Evolutionary conservation across 2,888 invertebrate species (phyloP).

Genomic region (Cataglyphis cursor): DNA sequence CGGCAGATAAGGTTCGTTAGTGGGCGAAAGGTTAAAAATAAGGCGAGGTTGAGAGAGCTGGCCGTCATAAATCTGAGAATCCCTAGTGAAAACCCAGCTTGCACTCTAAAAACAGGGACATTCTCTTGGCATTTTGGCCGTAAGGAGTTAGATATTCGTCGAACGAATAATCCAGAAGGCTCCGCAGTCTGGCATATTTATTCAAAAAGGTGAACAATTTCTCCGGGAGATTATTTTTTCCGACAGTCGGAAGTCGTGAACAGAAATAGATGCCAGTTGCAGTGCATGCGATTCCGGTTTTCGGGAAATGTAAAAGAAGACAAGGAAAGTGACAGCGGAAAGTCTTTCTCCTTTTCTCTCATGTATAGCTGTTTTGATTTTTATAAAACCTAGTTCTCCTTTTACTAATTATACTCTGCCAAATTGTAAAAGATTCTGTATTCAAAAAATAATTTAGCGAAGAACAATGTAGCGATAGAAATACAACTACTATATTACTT

Average conservation of each 20-base stretch:
- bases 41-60: constrained; percentile 74
- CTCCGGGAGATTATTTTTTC: constrained; percentile 44
- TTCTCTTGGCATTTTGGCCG: constrained; percentile 60
- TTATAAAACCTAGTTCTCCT: neutral
- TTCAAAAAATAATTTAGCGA: neutral
- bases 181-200: constrained; percentile 50
- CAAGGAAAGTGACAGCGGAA: neutral
- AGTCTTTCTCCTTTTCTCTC: neutral
- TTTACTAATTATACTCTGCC: neutral
- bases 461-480: neutral
- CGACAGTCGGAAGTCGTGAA: neutral
- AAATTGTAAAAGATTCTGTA: neutral
- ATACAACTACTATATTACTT: neutral
- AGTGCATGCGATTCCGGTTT: neutral
- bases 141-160: constrained; percentile 59
- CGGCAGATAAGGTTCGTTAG: constrained; percentile 85
- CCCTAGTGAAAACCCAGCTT: constrained; percentile 78
- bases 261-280: constrained; percentile 20
- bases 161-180: constrained; percentile 41
- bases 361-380: neutral
- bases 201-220: constrained; percentile 57
- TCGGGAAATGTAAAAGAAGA: constrained; percentile 1
- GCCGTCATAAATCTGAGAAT: constrained; percentile 85
- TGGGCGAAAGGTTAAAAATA: constrained; percentile 84
- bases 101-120: constrained; percentile 73